Evolutionary conservation across 2,797 vertebrate species (phyloP).

Genomic region (Enteromius mattozi): DNA sequence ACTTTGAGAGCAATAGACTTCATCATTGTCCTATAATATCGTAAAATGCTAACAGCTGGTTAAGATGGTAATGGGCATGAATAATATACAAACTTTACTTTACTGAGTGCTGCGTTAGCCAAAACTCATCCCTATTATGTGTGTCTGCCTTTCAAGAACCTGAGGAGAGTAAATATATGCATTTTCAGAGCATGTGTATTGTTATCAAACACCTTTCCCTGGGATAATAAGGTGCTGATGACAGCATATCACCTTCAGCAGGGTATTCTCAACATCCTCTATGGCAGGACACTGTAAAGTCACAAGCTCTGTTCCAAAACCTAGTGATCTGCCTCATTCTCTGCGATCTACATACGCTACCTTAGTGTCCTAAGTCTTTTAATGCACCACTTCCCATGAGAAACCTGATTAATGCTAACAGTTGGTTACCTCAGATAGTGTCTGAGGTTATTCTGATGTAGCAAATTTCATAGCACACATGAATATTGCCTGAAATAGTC

Average conservation of each 20-base stretch:
- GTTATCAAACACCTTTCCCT: conserved; percentile 1
- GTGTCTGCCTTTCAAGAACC: conserved; percentile 18
- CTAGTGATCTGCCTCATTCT: background rate
- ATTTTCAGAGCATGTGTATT: conserved; percentile 3
- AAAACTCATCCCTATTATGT: background rate
- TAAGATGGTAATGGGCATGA: background rate
- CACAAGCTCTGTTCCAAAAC: background rate
- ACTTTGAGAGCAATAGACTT: conserved; percentile 19
- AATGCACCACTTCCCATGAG: background rate
- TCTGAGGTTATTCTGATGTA: background rate
- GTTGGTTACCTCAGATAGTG: background rate
- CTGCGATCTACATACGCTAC: background rate
- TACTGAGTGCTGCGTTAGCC: background rate
- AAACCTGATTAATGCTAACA: background rate
- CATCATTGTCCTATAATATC: conserved; percentile 20
- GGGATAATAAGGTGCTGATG: background rate
- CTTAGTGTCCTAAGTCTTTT: background rate
- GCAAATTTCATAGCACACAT: background rate
- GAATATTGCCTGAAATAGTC: background rate
- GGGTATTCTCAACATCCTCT: background rate
- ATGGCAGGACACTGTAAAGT: background rate
- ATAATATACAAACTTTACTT: conserved; percentile 26
- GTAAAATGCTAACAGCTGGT: conserved; percentile 15
- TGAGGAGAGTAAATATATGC: conserved; percentile 26
- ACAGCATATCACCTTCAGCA: conserved; percentile 12